Evolutionary conservation across 2,113 vertebrate genomes (phyloP).

Genomic region (Salvator merianae): DNA sequence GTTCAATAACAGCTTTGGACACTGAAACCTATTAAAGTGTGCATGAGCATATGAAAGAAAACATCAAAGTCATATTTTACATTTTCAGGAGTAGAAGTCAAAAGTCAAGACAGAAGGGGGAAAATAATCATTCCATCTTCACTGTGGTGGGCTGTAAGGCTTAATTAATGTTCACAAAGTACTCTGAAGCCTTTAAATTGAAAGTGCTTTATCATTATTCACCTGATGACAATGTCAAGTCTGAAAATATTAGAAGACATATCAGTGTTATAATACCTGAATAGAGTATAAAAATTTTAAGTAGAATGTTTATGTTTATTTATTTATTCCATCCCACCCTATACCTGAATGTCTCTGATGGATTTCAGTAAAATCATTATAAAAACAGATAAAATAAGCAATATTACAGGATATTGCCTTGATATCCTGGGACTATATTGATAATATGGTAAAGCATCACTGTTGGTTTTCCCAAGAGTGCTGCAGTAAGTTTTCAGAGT

Average conservation of each 20-base stretch:
- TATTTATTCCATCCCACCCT: too few relatives aligned
- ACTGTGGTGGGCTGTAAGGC: conserved; percentile 3
- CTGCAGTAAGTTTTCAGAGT: too few relatives aligned
- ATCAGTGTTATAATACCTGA: background rate
- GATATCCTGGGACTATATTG: too few relatives aligned
- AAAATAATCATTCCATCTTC: conserved; percentile 4
- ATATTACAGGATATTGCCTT: too few relatives aligned
- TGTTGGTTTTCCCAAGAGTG: too few relatives aligned
- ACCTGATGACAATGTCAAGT: background rate
- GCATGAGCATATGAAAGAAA: conserved; percentile 13
- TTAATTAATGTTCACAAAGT: conserved; percentile 28
- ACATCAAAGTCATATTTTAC: background rate
- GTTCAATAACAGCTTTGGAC: background rate
- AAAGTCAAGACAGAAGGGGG: background rate
- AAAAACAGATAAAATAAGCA: too few relatives aligned
- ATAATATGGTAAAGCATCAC: too few relatives aligned
- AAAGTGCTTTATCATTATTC: background rate
- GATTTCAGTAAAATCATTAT: too few relatives aligned
- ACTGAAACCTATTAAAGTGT: conserved; percentile 3
- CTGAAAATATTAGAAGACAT: background rate
- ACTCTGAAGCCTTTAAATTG: background rate
- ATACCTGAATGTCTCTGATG: too few relatives aligned
- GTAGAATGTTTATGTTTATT: background rate
- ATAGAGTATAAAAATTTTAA: background rate
- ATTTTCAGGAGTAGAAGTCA: background rate